Evolutionary conservation across 92 coral and sea anemone species (phyloP).

Genomic region (Zoanthus gigantus): DNA sequence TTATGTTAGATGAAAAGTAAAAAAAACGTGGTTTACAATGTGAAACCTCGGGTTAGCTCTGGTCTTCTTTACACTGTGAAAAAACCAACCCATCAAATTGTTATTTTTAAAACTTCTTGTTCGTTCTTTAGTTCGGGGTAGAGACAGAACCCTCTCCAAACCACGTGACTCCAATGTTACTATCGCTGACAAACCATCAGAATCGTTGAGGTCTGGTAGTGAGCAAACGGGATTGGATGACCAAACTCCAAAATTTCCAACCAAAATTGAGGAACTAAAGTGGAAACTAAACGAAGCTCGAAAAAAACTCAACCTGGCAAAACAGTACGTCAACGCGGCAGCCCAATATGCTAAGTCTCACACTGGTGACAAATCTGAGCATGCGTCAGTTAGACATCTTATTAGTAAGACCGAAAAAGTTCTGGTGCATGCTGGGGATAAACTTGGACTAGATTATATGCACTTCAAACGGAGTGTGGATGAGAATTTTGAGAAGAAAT

Average conservation of each 20-base stretch:
- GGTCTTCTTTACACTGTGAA: neutral
- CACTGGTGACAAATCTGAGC: constrained; percentile 60
- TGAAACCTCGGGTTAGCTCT: neutral
- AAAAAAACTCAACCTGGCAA: constrained; percentile 82
- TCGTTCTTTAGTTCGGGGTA: neutral
- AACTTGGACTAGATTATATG: constrained; percentile 92
- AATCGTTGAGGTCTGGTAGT: constrained; percentile 54
- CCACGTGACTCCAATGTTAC: constrained; percentile 63
- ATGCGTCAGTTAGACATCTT: constrained; percentile 73
- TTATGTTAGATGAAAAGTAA: too few species aligned
- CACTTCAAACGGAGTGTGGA: constrained; percentile 70
- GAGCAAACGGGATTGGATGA: constrained; percentile 44
- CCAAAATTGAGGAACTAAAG: constrained; percentile 75
- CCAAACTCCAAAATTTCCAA: constrained; percentile 66
- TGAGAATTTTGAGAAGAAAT: neutral
- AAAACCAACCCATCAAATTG: neutral
- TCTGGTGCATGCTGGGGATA: constrained; percentile 89
- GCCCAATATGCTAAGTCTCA: constrained; percentile 62
- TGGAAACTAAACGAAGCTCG: constrained; percentile 93
- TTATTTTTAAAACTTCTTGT: neutral
- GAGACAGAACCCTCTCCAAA: neutral
- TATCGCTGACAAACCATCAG: constrained; percentile 49
- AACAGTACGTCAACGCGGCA: constrained; percentile 83
- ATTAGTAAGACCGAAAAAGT: constrained; percentile 84
- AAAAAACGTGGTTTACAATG: too few species aligned